Evolutionary conservation across 2,797 vertebrate genomes (phyloP), one percentile per base, ranked within the genome.

Genomic region (Loris lydekkerianus): DNA sequence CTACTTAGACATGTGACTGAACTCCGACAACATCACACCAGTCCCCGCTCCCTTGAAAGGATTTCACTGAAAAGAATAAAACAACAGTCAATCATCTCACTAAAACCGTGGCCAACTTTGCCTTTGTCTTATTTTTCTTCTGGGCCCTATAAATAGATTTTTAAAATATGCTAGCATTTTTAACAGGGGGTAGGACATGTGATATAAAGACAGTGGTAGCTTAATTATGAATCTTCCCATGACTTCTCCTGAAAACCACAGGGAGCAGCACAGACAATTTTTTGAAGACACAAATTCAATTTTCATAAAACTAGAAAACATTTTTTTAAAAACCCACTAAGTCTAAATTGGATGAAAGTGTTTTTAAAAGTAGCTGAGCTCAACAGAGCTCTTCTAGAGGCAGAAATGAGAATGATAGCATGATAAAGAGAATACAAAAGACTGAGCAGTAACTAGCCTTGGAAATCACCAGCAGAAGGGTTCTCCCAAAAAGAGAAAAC

Each of bases 171-270:
- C 25, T 43, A 27, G 1, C 23, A 49, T 37, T 88, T 89, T 75
- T 92, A 88, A 95, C 77, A 34, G 43, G 53, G 37, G 61, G 58
- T 23, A 58, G 21, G 70, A 61, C 15, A 69, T 70, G 70, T 82
- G 60, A 18, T 69, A 29, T 89, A 89, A 92, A 49, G 73, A 69
- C 17, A 11, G 69, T 46, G 61, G 25, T 76, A 37, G 73, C 49
- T 89, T 63, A 61, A 69, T 83, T 69, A 34, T 61, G 56, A 43
- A 88, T 77, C 40, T 83, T 95, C 94, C 70, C 34, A 83, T n/a
- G 70, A 77, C n/a, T 43, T 73, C 29, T 76, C 69, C 69, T 86
- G 58, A 61, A 92, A 94, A 67, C 31, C 20, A 85, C 43, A 90
- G 58, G 37, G 1, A n/a, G 10, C n/a, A 76, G 46, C 9, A 37